These are phyloP conservation scores for Corythornis leucogaster DNA, from an alignment of 2,797 vertebrate species.

Conservation along the genomic window DNA sequence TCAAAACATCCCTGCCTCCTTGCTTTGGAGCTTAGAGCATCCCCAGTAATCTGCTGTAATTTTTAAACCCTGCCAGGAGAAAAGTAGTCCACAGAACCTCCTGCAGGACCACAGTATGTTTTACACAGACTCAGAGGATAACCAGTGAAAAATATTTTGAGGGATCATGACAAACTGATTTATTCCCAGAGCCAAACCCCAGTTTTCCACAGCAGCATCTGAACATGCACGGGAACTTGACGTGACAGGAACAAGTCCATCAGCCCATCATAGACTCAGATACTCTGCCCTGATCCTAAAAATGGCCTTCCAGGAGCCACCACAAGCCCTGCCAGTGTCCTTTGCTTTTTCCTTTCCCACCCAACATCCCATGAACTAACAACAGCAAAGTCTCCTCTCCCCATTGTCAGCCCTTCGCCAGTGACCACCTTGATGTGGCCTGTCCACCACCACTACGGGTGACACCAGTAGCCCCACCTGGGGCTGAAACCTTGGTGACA, in stretches of 20 bases:
- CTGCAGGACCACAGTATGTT: background rate
- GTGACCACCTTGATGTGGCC: background rate
- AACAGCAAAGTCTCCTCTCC: background rate
- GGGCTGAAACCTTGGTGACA: background rate
- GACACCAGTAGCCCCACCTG: background rate
- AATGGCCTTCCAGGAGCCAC: background rate
- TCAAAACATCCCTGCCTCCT: background rate
- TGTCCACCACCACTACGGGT: background rate
- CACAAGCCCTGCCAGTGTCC: accelerated
- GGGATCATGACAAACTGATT: background rate
- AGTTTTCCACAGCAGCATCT: background rate
- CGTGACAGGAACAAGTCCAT: background rate
- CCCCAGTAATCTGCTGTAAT: background rate
- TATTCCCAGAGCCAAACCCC: background rate
- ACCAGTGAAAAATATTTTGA: background rate
- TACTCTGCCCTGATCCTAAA: background rate
- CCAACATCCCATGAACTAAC: background rate
- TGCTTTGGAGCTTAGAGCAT: background rate
- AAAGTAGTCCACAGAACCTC: background rate
- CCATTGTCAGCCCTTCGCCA: background rate
- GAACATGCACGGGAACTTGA: background rate
- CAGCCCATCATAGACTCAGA: background rate
- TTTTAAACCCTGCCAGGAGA: background rate
- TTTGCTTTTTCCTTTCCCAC: background rate
- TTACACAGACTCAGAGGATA: background rate